Conservation (phyloP, 2,888 invertebrate genomes). For the Himalopsyche kuldschensis region DNA sequence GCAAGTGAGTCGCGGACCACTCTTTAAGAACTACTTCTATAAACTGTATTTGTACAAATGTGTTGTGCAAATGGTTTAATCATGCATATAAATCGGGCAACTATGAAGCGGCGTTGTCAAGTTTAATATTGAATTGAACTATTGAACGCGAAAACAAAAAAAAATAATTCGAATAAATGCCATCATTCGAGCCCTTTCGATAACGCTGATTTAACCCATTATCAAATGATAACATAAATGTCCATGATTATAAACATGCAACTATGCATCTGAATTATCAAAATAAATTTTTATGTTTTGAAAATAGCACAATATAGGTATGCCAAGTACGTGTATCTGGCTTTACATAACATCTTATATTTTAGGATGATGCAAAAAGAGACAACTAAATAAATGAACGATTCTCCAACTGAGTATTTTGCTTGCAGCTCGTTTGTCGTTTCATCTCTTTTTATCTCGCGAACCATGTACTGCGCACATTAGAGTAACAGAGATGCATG, state of each 20-base stretch:
- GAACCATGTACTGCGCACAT: neutral
- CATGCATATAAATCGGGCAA: too few relatives aligned
- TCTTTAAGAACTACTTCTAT: too few relatives aligned
- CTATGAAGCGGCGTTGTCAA: too few relatives aligned
- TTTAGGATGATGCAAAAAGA: neutral
- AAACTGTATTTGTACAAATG: too few relatives aligned
- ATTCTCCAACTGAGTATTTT: neutral
- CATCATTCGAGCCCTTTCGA: too few relatives aligned
- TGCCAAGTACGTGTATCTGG: neutral
- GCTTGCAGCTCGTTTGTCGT: neutral
- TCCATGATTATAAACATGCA: neutral
- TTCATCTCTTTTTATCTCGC: neutral
- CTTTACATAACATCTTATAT: neutral
- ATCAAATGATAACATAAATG: too few relatives aligned
- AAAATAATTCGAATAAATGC: too few relatives aligned
- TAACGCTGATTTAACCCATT: too few relatives aligned
- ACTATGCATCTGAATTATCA: neutral
- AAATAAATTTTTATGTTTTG: neutral
- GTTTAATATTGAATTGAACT: too few relatives aligned
- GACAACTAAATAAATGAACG: neutral
- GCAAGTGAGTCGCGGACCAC: too few relatives aligned
- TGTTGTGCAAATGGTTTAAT: too few relatives aligned
- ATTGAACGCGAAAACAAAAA: too few relatives aligned
- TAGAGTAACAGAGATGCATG: neutral
- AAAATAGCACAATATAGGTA: neutral